A percentile compares a stretch with the other conserved stretches of the same genome.
Evolutionary conservation across 2,113 vertebrate species (phyloP).

Genomic region (Origma solitaria): DNA sequence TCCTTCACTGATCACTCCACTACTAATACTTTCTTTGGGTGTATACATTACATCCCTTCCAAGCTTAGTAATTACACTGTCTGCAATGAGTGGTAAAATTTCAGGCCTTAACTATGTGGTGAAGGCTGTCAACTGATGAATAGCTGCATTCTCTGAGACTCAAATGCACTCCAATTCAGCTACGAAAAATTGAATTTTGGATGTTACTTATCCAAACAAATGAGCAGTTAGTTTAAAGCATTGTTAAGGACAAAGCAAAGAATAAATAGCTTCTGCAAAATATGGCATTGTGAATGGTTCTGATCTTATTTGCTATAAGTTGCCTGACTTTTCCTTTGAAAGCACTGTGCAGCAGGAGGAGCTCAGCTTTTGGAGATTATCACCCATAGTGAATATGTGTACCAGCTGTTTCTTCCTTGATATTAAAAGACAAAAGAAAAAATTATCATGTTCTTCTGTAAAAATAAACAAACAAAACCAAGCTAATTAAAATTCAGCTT

Average conservation of each 20-base stretch:
- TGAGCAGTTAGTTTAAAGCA: not conserved
- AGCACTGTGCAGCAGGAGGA: not conserved
- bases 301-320: not conserved
- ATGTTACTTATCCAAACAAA: constrained; percentile 4
- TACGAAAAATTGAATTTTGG: not conserved
- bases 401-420: not conserved
- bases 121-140: not conserved
- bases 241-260: not conserved
- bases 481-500: not conserved
- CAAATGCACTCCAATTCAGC: not conserved
- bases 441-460: not conserved
- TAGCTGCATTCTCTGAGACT: not conserved
- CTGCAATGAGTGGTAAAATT: not conserved
- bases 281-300: not conserved
- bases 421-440: not conserved
- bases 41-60: not conserved
- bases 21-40: not conserved
- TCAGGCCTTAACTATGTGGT: not conserved
- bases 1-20: not conserved
- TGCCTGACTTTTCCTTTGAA: not conserved
- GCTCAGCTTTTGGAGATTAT: not conserved
- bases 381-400: not conserved
- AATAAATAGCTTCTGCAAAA: not conserved
- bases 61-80: not conserved
- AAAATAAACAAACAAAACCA: not conserved